Evolutionary conservation across 2,797 vertebrate genomes (phyloP), one percentile per base, ranked within the genome.

Genomic region (Clarias platycephalus): DNA sequence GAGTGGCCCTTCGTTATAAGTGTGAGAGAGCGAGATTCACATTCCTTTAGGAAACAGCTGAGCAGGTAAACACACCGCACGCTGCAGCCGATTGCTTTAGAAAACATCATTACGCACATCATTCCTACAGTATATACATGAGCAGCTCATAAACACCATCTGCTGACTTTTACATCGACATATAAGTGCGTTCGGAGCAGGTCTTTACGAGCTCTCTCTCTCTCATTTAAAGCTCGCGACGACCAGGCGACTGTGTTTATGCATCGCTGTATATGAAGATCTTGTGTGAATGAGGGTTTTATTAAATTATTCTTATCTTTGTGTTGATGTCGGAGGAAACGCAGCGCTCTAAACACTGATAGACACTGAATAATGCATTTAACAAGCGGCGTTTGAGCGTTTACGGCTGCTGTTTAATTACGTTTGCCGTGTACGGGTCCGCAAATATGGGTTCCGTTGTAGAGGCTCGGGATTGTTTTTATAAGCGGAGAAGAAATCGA

Each of bases 301-400:
- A 58, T 12, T 22, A 20, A 58, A 76, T 58, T 31, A 31, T 76
- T 53, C 49, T 53, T 34, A 22, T 22, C 20, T 28, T 34, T 15
- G 26, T 58, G 53, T 75, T 58, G 49, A 75, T 28, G 26, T 28
- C 28, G 16, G 26, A 75, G 7, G 53, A 57, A 75, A 75, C 31
- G 24, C 26, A 4, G 16, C 53, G 26, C 7, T 57, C 8, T 20
- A 57, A 72, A 53, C 70, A 49, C 24, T 70, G 4, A 53, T 4
- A 75, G 28, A 24, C 53, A 58, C 74, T 24, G 74, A 58, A 76
- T 76, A 58, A 76, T 24, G 55, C 34, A 62, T 79, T 62, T 79
- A 63, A 37, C 75, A n/a, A 62, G 76, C 34, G 13, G 28, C 74
- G 26, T 18, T 57, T 10, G n/a, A 37, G 55, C 74, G 16, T 77